A percentile compares a stretch with the other conserved stretches of the same genome.
Evolutionary conservation across 2,888 invertebrate species (phyloP).

Genomic region (Stegophylla sp.): DNA sequence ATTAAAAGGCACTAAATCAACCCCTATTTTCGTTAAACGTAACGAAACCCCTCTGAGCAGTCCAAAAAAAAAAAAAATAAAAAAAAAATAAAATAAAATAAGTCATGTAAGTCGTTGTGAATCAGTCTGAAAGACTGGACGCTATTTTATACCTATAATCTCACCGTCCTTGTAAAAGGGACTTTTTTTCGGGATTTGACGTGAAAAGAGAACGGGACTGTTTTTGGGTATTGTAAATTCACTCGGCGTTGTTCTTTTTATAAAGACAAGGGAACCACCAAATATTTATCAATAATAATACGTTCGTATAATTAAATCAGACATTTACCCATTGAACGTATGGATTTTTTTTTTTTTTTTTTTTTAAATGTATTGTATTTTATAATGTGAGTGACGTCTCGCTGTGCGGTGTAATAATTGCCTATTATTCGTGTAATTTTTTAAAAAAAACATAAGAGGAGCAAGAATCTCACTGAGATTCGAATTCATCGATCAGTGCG

Average conservation of each 20-base stretch:
- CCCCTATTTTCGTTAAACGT: conserved; percentile 36
- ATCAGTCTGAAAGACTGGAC: conserved; percentile 25
- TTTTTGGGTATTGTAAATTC: background rate
- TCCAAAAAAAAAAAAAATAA: background rate
- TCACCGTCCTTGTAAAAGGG: background rate
- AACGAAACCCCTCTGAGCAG: conserved; percentile 23
- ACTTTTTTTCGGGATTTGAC: background rate
- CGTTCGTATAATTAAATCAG: background rate
- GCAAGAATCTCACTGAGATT: no score
- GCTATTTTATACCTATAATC: no score
- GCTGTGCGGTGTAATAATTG: no score
- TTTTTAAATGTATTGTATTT: background rate
- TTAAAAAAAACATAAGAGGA: no score
- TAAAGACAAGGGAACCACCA: conserved; percentile 2
- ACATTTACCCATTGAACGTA: background rate
- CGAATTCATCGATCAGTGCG: no score
- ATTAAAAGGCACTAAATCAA: conserved; percentile 59
- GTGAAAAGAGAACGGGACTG: background rate
- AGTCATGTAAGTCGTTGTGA: conserved; percentile 16
- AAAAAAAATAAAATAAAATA: no score
- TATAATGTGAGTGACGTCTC: background rate
- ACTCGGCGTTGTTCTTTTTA: background rate
- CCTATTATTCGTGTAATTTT: no score
- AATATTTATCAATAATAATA: no score
- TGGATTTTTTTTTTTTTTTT: no score